A percentile compares a stretch with the other conserved stretches of the same genome.
Conservation (phyloP, 2,797 vertebrate genomes). For the Gephyroberyx darwinii region DNA sequence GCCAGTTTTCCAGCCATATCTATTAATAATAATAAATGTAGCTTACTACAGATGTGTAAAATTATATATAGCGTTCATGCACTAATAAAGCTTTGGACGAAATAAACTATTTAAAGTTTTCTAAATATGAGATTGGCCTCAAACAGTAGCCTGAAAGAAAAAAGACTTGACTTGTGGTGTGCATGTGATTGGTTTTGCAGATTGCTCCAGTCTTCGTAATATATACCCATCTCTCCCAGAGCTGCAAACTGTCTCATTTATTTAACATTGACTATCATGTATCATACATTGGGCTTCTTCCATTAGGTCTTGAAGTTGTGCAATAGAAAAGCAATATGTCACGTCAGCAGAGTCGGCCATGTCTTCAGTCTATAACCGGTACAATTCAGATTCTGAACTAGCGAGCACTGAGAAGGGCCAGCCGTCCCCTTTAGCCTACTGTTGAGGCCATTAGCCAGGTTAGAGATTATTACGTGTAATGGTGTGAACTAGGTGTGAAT, state of each 20-base stretch:
- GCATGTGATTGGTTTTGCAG: not conserved
- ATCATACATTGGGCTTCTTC: not conserved
- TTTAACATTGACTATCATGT: not conserved
- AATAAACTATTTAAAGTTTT: not conserved
- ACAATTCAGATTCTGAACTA: too few relatives aligned
- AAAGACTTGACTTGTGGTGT: not conserved
- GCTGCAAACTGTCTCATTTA: too few relatives aligned
- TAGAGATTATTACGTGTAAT: too few relatives aligned
- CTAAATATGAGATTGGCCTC: not conserved
- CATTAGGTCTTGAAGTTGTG: not conserved
- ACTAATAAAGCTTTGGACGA: not conserved
- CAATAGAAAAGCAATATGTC: not conserved
- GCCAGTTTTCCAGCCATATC: slow-evolving; percentile 20
- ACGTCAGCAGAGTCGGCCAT: not conserved
- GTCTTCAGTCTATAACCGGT: too few relatives aligned
- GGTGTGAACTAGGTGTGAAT: too few relatives aligned
- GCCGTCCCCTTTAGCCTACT: not conserved
- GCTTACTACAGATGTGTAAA: not conserved
- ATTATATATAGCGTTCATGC: slow-evolving; percentile 2
- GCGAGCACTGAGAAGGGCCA: too few relatives aligned
- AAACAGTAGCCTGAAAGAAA: slow-evolving; percentile 16
- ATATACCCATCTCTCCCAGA: too few relatives aligned
- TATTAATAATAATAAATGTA: slow-evolving; percentile 17
- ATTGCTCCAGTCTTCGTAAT: too few relatives aligned
- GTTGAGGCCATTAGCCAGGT: not conserved